phyloP scores from a whole-genome alignment of 2,888 invertebrate species.

The Brachyopa scutellaris region DNA sequence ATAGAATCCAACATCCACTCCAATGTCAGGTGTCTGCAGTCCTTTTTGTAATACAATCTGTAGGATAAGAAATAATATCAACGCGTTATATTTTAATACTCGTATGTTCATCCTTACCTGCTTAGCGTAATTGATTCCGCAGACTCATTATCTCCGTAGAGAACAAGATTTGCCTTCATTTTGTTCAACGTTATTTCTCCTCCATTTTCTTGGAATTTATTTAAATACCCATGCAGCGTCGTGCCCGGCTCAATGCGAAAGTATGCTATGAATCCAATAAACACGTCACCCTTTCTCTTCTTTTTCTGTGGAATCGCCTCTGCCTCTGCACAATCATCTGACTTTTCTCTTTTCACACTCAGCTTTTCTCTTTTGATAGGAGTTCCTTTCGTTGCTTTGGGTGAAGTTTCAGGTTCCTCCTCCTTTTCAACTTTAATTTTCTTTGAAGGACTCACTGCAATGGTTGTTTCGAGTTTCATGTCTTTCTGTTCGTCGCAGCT shows the following conservation, averaged over 20 bases:
- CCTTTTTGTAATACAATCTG: constrained; percentile 76
- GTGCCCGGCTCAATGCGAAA: constrained; percentile 36
- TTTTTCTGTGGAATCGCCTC: constrained; percentile 30
- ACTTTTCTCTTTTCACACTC: constrained; percentile 50
- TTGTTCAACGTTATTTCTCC: constrained; percentile 75
- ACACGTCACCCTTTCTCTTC: constrained; percentile 36
- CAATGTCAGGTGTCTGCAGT: constrained; percentile 77
- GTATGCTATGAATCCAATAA: constrained; percentile 60
- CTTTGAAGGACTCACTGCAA: constrained; percentile 57
- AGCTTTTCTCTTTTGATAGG: constrained; percentile 28
- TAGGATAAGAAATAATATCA: constrained; percentile 36
- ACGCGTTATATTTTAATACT: neutral
- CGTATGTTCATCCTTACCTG: constrained; percentile 45
- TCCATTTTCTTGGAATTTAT: constrained; percentile 71
- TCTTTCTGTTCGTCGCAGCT: constrained; percentile 73
- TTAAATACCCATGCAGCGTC: constrained; percentile 16
- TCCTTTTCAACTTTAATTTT: constrained; percentile 49
- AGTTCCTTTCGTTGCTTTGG: constrained; percentile 4
- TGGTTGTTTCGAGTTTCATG: constrained; percentile 52
- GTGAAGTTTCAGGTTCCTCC: constrained; percentile 23
- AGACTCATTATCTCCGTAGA: constrained; percentile 57
- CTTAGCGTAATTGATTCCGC: constrained; percentile 52
- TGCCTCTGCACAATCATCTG: constrained; percentile 29
- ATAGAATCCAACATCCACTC: constrained; percentile 78
- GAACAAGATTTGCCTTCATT: constrained; percentile 74